Conservation (phyloP, 2,113 vertebrate species). For the Etheostoma cragini region DNA sequence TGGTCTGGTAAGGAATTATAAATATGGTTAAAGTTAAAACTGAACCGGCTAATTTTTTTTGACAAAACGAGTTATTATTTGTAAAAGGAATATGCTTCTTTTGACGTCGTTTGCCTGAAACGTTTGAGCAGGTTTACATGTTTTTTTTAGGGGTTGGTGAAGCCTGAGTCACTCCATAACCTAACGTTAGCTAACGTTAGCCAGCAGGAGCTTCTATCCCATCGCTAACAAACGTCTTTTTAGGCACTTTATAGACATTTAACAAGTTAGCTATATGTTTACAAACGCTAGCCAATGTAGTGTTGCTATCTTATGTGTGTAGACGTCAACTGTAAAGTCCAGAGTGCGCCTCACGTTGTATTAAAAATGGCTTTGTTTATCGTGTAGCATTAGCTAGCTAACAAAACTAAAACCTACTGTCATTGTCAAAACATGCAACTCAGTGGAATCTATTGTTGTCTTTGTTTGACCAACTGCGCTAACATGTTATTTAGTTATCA, state of each 20-base stretch:
- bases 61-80: accelerated
- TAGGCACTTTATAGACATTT: background rate
- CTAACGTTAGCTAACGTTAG: conserved; percentile 32
- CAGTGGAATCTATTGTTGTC: background rate
- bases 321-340: accelerated
- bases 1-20: conserved; percentile 89
- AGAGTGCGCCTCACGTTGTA: background rate
- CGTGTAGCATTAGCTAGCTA: conserved; percentile 43
- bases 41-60: background rate
- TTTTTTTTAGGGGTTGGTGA: background rate
- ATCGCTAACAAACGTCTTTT: conserved; percentile 2
- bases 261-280: background rate
- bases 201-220: background rate
- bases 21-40: conserved; percentile 30
- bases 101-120: background rate
- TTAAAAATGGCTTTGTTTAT: background rate
- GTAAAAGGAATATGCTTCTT: accelerated
- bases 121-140: background rate
- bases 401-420: conserved; percentile 17
- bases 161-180: conserved; percentile 64
- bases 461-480: background rate
- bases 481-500: background rate
- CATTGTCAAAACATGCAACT: background rate
- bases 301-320: background rate
- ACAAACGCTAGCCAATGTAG: accelerated